Conservation (phyloP, 2,113 vertebrate species). For the Patagioenas fasciata region DNA sequence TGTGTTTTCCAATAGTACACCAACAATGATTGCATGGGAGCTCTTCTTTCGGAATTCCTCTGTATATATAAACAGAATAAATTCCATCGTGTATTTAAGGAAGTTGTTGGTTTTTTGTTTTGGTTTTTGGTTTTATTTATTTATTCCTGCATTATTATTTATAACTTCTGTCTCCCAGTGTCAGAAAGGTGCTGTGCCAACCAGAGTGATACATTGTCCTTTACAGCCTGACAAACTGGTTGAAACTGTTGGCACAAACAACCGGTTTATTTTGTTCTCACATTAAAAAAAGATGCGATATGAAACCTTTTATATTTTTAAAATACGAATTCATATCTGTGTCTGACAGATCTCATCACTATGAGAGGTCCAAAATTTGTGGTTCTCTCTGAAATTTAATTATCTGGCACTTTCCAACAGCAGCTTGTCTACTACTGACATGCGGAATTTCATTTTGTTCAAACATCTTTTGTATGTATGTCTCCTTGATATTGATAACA, state of each 20-base stretch:
- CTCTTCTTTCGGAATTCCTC: not conserved
- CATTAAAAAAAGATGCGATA: not conserved
- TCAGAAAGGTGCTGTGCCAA: not conserved
- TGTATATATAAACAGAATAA: not conserved
- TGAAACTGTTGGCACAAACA: not conserved
- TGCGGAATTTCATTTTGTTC: conserved; percentile 76
- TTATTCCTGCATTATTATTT: not conserved
- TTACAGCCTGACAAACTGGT: not conserved
- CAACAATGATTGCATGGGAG: not conserved
- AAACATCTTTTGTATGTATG: conserved; percentile 60
- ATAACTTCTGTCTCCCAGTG: not conserved
- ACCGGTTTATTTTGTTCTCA: conserved; percentile 36
- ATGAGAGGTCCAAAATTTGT: conserved; percentile 63
- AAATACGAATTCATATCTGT: conserved; percentile 70
- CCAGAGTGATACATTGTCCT: not conserved
- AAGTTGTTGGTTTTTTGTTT: not conserved
- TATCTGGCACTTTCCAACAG: conserved; percentile 70
- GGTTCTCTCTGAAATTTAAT: conserved; percentile 73
- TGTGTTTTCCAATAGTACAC: not conserved
- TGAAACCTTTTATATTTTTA: conserved; percentile 52
- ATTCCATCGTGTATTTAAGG: not conserved
- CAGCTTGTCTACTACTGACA: conserved; percentile 61
- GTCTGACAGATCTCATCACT: conserved; percentile 66
- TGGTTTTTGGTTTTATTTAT: no score
- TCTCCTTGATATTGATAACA: conserved; percentile 75